A percentile compares a stretch with the other conserved stretches of the same genome.
These are phyloP conservation scores for Kradibia gibbosae DNA, from an alignment of 1,140 invertebrate genomes.

Conservation along the genomic window DNA sequence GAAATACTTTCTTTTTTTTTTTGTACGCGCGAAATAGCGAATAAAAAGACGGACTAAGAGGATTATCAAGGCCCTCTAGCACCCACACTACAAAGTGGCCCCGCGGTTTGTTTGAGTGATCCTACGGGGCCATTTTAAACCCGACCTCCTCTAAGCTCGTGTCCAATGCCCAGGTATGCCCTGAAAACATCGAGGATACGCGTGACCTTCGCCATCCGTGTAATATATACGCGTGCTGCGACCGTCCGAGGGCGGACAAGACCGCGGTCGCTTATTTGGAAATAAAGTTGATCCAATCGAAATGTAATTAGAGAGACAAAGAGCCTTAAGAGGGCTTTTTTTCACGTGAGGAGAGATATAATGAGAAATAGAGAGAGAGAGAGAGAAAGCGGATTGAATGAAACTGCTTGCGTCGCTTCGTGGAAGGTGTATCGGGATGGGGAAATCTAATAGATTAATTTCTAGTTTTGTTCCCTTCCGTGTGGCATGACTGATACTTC, in stretches of 20 bases:
- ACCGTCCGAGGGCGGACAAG: neutral
- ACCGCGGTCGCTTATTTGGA: conserved; percentile 57
- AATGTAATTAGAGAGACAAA: conserved; percentile 57
- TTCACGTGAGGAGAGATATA: neutral
- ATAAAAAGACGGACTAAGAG: conserved; percentile 17
- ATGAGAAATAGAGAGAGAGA: conserved; percentile 11
- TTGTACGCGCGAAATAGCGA: conserved; percentile 3
- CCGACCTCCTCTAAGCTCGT: neutral
- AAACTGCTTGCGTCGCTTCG: conserved; percentile 9
- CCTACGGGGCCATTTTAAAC: conserved; percentile 16
- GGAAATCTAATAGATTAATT: conserved; percentile 47
- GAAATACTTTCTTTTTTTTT: neutral
- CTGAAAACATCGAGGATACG: conserved; percentile 5
- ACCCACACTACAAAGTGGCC: neutral
- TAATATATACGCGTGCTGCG: neutral
- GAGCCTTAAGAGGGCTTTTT: conserved; percentile 42
- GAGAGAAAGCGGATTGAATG: neutral
- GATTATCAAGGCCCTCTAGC: conserved; percentile 25
- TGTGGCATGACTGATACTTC: neutral
- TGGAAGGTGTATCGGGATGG: conserved; percentile 24
- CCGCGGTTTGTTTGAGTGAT: conserved; percentile 11
- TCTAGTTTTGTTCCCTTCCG: conserved; percentile 27
- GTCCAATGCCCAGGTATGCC: neutral
- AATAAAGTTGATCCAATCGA: conserved; percentile 65
- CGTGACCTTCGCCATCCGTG: neutral